These are phyloP conservation scores for Cosmia pyralina DNA, from an alignment of 2,888 invertebrate genomes.

Conservation along the genomic window DNA sequence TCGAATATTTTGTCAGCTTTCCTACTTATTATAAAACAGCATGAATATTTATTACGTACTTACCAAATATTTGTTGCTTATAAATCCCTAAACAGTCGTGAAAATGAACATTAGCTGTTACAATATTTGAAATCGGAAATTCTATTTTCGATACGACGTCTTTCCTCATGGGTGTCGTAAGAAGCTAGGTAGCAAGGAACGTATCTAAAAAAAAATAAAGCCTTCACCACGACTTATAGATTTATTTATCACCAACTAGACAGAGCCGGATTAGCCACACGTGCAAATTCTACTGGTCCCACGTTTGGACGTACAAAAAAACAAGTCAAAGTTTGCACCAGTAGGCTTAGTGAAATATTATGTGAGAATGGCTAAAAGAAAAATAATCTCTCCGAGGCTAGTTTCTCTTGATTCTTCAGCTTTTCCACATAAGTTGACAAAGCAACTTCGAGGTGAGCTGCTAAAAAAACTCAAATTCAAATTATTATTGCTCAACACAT, in stretches of 20 bases:
- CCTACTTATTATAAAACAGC: conserved; percentile 22
- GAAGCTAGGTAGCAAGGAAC: conserved; percentile 10
- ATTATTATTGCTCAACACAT: no score
- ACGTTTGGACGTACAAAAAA: background rate
- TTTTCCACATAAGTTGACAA: no score
- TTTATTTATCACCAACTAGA: conserved; percentile 4
- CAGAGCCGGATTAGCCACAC: background rate
- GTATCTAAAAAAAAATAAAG: conserved; percentile 11
- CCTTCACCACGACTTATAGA: conserved; percentile 12
- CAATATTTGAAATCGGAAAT: conserved; percentile 55
- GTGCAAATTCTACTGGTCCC: background rate
- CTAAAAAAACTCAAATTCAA: no score
- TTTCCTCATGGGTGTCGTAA: conserved; percentile 44
- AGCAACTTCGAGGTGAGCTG: background rate
- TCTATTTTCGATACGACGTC: conserved; percentile 50
- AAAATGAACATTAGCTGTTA: conserved; percentile 50
- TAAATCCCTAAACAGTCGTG: conserved; percentile 52
- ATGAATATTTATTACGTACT: conserved; percentile 48
- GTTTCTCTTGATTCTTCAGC: background rate
- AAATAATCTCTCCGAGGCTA: background rate
- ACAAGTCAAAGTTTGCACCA: background rate
- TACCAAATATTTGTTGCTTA: conserved; percentile 50
- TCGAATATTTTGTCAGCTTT: conserved; percentile 33
- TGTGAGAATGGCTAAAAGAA: background rate
- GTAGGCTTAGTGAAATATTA: background rate